Evolutionary conservation across 2,797 vertebrate genomes (phyloP), one percentile per base, ranked within the genome.

Genomic region (Pelodytes ibericus): DNA sequence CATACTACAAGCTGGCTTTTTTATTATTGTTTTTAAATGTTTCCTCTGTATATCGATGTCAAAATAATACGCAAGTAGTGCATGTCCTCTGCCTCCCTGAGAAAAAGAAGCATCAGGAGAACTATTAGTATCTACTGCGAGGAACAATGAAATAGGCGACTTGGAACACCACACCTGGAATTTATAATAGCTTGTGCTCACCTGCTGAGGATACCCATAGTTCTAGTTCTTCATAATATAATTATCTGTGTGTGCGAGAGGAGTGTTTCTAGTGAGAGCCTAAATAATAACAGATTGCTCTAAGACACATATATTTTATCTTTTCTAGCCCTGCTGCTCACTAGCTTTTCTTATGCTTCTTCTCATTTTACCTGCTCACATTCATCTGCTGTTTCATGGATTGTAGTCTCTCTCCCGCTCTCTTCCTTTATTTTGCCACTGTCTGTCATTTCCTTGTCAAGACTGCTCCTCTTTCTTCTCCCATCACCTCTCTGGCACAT

Each of bases 41-140:
- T 44, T 16, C 41, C 41, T 72, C 27, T 16, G 61, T 71, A 60
- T 71, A 72, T 24, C 22, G 39, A 60, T 27, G 57, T 49, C 33
- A 61, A 49, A 24, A 20, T 61, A 39, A 57, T 39, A 39, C 7
- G 10, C 10, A 56, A 57, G 59, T 49, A n/a, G 39, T 18, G 24
- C 15, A 27, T 44, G 47, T 24, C 27, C 39, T 58, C 61, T 11
- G n/a, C 29, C 26, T 62, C 4, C 26, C 47, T 47, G 41, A 58
- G 24, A 51, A 60, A 25, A 26, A 31, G 39, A 36, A 49, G 25
- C 49, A 62, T 72, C 27, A 44, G 41, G 7, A 44, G 41, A 10
- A 44, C 41, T 16, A 44, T 44, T 44, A 44, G 41, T 44, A 13
- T 10, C 41, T 44, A 16, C 41, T 44, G 41, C 20, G 24, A 7